Conservation (phyloP, 2,888 invertebrate genomes). For the Oligia latruncula region DNA sequence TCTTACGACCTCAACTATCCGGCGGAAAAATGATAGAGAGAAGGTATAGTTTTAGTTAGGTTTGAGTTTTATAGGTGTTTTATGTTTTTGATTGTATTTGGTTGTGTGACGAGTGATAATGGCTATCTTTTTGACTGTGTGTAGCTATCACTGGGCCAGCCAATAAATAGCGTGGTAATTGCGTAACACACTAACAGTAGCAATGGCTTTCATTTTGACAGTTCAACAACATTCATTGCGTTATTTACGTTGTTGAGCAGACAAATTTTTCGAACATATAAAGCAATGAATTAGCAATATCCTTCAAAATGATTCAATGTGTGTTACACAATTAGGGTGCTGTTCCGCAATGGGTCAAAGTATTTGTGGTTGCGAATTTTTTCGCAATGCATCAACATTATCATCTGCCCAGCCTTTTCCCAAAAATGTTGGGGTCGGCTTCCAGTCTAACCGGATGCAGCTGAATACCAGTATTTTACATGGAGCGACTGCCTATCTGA, state of each 20-base stretch:
- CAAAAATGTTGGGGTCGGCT: too few relatives aligned
- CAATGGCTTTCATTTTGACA: background rate
- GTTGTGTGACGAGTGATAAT: background rate
- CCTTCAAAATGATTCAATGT: background rate
- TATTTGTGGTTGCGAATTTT: background rate
- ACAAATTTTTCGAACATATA: background rate
- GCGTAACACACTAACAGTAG: background rate
- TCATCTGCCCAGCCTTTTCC: too few relatives aligned
- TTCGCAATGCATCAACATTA: background rate
- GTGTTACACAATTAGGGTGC: background rate
- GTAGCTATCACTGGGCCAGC: background rate
- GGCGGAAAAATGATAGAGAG: slow-evolving; percentile 65
- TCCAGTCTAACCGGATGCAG: too few relatives aligned
- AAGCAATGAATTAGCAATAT: background rate
- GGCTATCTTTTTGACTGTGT: background rate
- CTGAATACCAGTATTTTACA: too few relatives aligned
- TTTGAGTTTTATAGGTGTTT: slow-evolving; percentile 11
- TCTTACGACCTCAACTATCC: slow-evolving; percentile 71
- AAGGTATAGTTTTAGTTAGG: slow-evolving; percentile 11
- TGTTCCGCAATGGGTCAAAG: background rate
- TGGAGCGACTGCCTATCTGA: too few relatives aligned
- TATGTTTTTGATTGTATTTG: slow-evolving; percentile 4
- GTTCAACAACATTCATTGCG: background rate
- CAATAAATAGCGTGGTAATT: background rate
- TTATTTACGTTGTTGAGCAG: background rate